These are phyloP conservation scores for Papilio aristodemus DNA, from an alignment of 1,140 invertebrate genomes.

Conservation along the genomic window DNA sequence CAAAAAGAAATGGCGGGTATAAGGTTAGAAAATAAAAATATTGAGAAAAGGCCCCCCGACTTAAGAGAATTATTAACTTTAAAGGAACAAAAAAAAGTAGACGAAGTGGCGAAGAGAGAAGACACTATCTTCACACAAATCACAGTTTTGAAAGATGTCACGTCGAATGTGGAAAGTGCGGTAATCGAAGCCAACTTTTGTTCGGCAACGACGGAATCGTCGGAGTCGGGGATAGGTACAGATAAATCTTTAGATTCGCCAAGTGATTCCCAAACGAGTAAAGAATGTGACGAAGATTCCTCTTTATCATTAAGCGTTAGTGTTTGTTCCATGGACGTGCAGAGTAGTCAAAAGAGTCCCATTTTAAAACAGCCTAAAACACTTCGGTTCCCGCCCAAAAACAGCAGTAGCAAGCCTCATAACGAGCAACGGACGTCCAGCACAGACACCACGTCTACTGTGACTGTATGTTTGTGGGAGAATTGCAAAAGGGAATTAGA, in stretches of 20 bases:
- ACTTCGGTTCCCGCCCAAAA: constrained; percentile 86
- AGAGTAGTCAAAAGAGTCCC: constrained; percentile 80
- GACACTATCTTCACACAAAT: constrained; percentile 75
- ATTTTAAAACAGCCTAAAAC: constrained; percentile 89
- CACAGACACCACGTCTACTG: constrained; percentile 59
- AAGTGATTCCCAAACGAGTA: constrained; percentile 74
- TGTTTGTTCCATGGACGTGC: constrained; percentile 66
- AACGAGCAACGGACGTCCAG: constrained; percentile 61
- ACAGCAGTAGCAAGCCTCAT: constrained; percentile 50
- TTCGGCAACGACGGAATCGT: constrained; percentile 69
- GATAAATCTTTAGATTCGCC: constrained; percentile 77
- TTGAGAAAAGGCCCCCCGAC: constrained; percentile 40
- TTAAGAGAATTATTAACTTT: constrained; percentile 42
- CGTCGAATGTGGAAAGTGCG: constrained; percentile 70
- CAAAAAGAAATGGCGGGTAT: constrained; percentile 37
- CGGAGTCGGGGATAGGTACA: constrained; percentile 74
- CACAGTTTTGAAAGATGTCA: constrained; percentile 73
- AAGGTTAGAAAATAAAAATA: constrained; percentile 40
- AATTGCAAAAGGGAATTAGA: constrained; percentile 90
- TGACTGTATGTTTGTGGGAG: constrained; percentile 88
- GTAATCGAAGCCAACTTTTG: constrained; percentile 74
- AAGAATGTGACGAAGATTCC: constrained; percentile 78
- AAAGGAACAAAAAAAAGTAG: constrained; percentile 60
- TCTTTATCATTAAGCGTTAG: constrained; percentile 73
- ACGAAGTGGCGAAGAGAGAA: constrained; percentile 68